A percentile compares a stretch with the other conserved stretches of the same genome.
Conservation (phyloP, 2,888 invertebrate genomes). For the Eupeodes luniger region DNA sequence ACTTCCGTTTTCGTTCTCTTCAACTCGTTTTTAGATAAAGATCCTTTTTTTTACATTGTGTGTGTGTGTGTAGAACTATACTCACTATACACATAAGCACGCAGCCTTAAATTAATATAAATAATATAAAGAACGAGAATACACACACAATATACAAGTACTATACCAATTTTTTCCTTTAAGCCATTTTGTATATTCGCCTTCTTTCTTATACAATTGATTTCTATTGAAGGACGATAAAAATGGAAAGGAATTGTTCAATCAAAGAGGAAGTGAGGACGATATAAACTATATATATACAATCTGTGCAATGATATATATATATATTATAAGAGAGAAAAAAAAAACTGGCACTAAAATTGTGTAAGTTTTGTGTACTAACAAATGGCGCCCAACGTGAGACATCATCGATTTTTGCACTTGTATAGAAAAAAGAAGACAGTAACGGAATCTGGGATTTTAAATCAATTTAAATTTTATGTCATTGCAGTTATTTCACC, state of each 20-base stretch:
- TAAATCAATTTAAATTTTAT: slow-evolving; percentile 74
- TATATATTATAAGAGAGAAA: background rate
- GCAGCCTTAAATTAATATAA: slow-evolving; percentile 41
- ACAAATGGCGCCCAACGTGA: slow-evolving; percentile 39
- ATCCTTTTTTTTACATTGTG: slow-evolving; percentile 4
- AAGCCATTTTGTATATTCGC: slow-evolving; percentile 53
- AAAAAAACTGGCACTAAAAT: slow-evolving; percentile 53
- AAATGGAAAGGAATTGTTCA: slow-evolving; percentile 67
- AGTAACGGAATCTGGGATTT: slow-evolving; percentile 65
- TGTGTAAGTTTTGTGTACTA: slow-evolving; percentile 49
- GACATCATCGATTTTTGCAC: slow-evolving; percentile 18
- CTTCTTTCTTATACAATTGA: slow-evolving; percentile 58
- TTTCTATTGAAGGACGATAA: slow-evolving; percentile 75
- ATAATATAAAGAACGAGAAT: background rate
- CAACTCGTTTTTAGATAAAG: slow-evolving; percentile 47
- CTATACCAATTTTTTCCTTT: slow-evolving; percentile 62
- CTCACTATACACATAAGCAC: slow-evolving; percentile 9
- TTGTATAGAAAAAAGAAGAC: background rate
- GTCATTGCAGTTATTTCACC: slow-evolving; percentile 71
- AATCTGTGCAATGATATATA: background rate
- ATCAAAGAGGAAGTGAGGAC: slow-evolving; percentile 17
- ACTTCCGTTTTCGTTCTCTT: background rate
- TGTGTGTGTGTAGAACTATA: background rate
- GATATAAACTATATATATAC: background rate
- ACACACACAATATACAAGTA: slow-evolving; percentile 33